These are phyloP conservation scores for Rhegmatorhina hoffmannsi DNA, from an alignment of 2,113 vertebrate species.

Conservation along the genomic window DNA sequence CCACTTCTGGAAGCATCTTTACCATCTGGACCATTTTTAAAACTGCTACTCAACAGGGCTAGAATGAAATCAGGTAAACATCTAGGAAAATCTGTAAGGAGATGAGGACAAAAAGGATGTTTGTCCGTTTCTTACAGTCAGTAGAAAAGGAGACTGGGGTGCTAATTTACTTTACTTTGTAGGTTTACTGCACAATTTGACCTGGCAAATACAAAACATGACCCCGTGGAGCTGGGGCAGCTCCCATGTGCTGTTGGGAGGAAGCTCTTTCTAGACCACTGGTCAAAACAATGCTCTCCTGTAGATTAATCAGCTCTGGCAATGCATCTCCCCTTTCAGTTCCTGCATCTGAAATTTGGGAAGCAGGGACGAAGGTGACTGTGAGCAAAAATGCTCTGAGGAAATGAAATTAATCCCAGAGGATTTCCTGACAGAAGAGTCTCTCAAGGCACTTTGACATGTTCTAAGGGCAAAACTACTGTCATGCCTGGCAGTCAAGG, in stretches of 20 bases:
- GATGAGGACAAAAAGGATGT: background rate
- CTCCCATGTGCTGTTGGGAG: background rate
- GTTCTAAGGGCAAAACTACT: background rate
- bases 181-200: background rate
- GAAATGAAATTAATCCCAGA: slow-evolving; percentile 33
- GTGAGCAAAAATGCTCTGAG: background rate
- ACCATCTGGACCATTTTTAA: background rate
- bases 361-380: background rate
- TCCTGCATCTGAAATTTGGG: background rate
- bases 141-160: background rate
- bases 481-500: background rate
- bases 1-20: background rate
- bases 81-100: background rate
- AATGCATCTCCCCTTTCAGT: background rate
- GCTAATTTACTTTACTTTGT: background rate
- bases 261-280: background rate
- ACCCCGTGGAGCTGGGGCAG: background rate
- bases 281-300: background rate
- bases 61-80: background rate
- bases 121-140: background rate
- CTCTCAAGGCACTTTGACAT: slow-evolving; percentile 15
- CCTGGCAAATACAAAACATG: background rate
- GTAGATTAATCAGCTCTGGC: background rate
- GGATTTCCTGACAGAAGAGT: slow-evolving; percentile 36
- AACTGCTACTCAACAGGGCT: background rate